Conservation (phyloP, 2,113 vertebrate genomes). For the Meleagris gallopavo region DNA sequence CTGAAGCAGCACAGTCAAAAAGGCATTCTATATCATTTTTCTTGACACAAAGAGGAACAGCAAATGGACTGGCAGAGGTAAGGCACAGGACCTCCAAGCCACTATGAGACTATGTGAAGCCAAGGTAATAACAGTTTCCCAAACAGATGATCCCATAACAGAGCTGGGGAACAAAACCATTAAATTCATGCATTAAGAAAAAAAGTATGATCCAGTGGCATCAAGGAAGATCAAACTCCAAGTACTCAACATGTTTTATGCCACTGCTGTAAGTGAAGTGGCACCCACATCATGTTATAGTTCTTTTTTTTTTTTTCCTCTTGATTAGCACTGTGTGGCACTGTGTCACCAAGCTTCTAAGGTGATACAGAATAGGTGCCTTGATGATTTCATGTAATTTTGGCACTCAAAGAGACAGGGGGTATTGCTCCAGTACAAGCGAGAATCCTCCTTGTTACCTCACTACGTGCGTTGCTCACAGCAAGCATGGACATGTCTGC, state of each 20-base stretch:
- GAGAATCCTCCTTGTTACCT: neutral
- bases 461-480: rapidly evolving
- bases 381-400: neutral
- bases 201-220: neutral
- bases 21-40: neutral
- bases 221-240: neutral
- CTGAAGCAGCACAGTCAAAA: neutral
- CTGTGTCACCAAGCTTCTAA: neutral
- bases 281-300: neutral
- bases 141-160: neutral
- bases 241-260: neutral
- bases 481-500: neutral
- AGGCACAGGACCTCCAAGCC: neutral
- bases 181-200: neutral
- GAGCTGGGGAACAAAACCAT: neutral
- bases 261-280: neutral
- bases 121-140: neutral
- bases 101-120: neutral
- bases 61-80: neutral
- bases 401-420: neutral
- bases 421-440: neutral
- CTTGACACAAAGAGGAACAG: neutral
- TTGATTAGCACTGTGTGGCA: too few species aligned
- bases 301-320: neutral
- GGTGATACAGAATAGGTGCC: neutral